Conservation (phyloP, 2,888 invertebrate species). For the Pteria penguin region DNA sequence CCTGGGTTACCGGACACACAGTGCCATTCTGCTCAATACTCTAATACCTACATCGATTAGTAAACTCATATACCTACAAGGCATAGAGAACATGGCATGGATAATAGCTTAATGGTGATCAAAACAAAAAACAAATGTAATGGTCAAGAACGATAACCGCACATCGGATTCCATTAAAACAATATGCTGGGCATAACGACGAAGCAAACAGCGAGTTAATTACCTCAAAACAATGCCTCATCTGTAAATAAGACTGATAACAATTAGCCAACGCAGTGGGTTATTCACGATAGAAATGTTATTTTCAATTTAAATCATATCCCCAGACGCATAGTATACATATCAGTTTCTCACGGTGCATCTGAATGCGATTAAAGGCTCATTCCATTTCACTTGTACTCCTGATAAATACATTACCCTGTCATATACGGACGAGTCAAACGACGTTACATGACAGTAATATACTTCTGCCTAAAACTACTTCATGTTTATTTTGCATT, state of each 20-base stretch:
- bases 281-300: slow-evolving; percentile 10
- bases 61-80: too few relatives aligned
- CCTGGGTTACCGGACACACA: too few relatives aligned
- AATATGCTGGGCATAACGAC: too few relatives aligned
- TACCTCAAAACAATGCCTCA: background rate
- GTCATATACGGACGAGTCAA: slow-evolving; percentile 2
- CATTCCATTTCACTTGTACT: slow-evolving; percentile 9
- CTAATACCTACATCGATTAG: too few relatives aligned
- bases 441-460: slow-evolving; percentile 18
- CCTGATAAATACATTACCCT: slow-evolving; percentile 19
- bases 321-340: slow-evolving; percentile 3
- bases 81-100: too few relatives aligned
- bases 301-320: slow-evolving; percentile 26
- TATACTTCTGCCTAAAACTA: background rate
- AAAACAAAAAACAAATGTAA: too few relatives aligned
- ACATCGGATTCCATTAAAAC: too few relatives aligned
- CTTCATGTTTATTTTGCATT: slow-evolving; percentile 14
- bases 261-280: background rate
- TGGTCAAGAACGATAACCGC: too few relatives aligned
- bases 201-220: background rate
- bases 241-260: background rate
- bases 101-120: too few relatives aligned
- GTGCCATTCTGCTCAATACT: too few relatives aligned
- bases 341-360: slow-evolving; percentile 20
- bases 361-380: slow-evolving; percentile 14